A percentile compares a stretch with the other conserved stretches of the same genome.
Evolutionary conservation across 2,113 vertebrate genomes (phyloP).

Genomic region (Apteryx mantelli): DNA sequence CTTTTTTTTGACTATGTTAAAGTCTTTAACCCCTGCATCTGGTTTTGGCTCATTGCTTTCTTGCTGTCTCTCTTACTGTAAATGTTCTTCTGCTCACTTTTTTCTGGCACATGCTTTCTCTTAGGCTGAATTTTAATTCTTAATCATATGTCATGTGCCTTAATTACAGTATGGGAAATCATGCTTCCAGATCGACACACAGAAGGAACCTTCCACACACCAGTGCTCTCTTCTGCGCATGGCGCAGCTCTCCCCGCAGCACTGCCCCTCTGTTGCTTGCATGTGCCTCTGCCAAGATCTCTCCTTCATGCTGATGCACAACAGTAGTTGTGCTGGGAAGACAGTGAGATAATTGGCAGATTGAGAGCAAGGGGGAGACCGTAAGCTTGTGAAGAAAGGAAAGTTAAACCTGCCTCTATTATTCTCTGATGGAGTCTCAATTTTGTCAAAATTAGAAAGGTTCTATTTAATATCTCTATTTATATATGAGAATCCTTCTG

Average conservation of each 20-base stretch:
- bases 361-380: background rate
- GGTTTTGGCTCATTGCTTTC: background rate
- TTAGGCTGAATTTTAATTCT: constrained; percentile 25
- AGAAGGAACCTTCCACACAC: background rate
- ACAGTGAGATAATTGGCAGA: background rate
- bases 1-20: background rate
- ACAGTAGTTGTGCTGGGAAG: background rate
- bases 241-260: background rate
- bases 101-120: background rate
- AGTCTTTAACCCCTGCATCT: constrained; percentile 31
- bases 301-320: accelerated
- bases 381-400: background rate
- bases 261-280: background rate
- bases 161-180: background rate
- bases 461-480: background rate
- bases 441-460: background rate
- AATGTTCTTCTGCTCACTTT: constrained; percentile 7
- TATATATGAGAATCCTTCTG: background rate
- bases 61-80: constrained; percentile 1
- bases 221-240: background rate
- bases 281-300: background rate
- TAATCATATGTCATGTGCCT: constrained; percentile 5
- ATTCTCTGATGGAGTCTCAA: background rate
- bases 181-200: background rate
- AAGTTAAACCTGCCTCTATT: background rate